Base-by-base conservation (phyloP, 1,140 invertebrate species). In the Matsumurasca onukii region DNA sequence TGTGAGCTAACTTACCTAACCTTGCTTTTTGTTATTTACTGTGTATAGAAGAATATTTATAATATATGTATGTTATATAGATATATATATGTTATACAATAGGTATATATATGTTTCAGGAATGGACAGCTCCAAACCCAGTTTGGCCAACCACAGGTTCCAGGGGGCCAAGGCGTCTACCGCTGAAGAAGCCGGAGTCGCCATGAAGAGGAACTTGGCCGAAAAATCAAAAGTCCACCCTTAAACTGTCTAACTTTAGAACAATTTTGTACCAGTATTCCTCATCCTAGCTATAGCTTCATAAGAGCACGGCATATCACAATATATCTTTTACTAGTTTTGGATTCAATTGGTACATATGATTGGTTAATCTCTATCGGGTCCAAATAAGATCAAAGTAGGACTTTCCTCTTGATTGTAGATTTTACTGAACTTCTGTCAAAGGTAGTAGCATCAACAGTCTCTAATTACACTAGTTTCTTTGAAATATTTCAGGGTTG, bases 261-360 rank as follows among this genome's bases (percentile, higher is more conserved):
- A 45, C 34, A 45, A 17, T 45, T 45, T 45, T 45, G 34, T 45
- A 45, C 34, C 34, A 45, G 9, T 17, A 45, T 45, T 17, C 49
- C n/a, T 20, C 3, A n/a, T 20, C n/a, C 3, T 20, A 17, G n/a
- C 24, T 22, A 5, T 20, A 17, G 49, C 49, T 51, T 51, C 49
- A 51, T 5, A 51, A 51, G 49, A 51, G 49, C 49, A 51, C 49
- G 24, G 49, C 49, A 51, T 51, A 51, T 51, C 49, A 51, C n/a
- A 51, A 51, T 51, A 51, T 51, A 3, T 51, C n/a, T 22, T 5
- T 51, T 51, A 20, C 24, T 3, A 51, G n/a, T 22, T 51, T 3
- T 20, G 3, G 5, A 3, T 51, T 20, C n/a, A 17, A 17, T 51
- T 22, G 17, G 49, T 51, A 51, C 17, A 45, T 17, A 51, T 20